Percentiles rank a stretch among this genome's conserved stretches.
phyloP scores from a whole-genome alignment of 2,113 vertebrate species.

The Misgurnus mizolepis region DNA sequence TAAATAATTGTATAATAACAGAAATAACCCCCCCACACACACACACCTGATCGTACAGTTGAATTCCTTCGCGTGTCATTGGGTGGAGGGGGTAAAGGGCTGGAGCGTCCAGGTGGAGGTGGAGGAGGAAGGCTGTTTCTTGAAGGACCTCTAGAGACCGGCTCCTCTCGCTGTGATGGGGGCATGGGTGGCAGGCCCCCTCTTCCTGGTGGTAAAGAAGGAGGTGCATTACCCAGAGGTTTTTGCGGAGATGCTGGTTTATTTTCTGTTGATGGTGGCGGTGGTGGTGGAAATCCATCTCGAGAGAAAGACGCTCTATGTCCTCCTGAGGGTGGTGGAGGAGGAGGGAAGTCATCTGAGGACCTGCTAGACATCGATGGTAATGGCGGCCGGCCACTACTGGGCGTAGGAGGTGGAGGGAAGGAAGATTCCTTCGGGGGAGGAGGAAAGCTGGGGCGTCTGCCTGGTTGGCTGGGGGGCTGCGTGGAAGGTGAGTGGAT shows the following conservation, averaged over 20 bases:
- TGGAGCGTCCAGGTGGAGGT: conserved; percentile 66
- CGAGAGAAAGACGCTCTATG: conserved; percentile 60
- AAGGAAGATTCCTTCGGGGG: conserved; percentile 18
- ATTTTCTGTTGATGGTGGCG: conserved; percentile 67
- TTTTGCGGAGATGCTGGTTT: conserved; percentile 69
- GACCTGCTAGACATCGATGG: conserved; percentile 68
- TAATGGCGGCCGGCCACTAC: conserved; percentile 70
- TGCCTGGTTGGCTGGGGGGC: conserved; percentile 62
- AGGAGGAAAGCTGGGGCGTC: conserved; percentile 60
- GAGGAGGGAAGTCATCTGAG: conserved; percentile 74
- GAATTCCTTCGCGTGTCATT: conserved; percentile 78
- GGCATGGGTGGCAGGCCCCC: conserved; percentile 73
- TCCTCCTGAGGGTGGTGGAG: conserved; percentile 63
- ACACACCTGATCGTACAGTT: conserved; percentile 78
- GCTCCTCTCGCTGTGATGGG: conserved; percentile 62
- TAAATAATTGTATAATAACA: neutral
- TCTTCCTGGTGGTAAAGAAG: conserved; percentile 68
- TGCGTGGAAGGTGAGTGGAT: conserved; percentile 59
- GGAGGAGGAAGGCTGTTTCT: conserved; percentile 68
- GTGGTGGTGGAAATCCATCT: conserved; percentile 63
- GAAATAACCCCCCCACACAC: neutral
- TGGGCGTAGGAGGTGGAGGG: conserved; percentile 49
- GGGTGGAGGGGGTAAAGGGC: conserved; percentile 76
- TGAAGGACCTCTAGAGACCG: conserved; percentile 72
- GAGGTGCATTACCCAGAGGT: conserved; percentile 61